Evolutionary conservation across 2,797 vertebrate species (phyloP), one percentile per base, ranked within the genome.

Genomic region (Sciurus vulgaris): DNA sequence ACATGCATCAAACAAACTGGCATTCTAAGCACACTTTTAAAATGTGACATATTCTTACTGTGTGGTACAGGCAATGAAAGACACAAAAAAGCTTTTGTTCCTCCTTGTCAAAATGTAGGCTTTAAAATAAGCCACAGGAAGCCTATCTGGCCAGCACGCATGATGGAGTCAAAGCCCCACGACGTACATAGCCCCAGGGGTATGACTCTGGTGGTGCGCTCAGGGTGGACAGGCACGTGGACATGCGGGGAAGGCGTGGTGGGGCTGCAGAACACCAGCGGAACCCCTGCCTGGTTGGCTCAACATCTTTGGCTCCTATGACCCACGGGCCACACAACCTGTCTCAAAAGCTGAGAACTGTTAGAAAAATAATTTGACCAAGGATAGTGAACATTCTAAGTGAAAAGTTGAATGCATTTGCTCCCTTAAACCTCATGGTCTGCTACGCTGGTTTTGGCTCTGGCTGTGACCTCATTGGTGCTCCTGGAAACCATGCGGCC

Each of bases 121-220:
- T 78, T 93, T 89, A 67, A 86, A 95, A 82, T 18, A 91, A 82
- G 41, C 54, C 77, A 44, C 65, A 87, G 38, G 51, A 83, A 86
- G 93, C 0, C 0, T 67, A 87, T 65, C 76, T 18, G 67, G 41
- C 77, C 90, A 26, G 97, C 97, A 24, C 95, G 30, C 13, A 61
- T 89, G 35, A 59, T 2, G 1, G 0, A 90, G 63, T 38, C 65
- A 56, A 56, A 56, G 54, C 6, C 22, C 2, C 54, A 56, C 2
- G 54, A 56, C 5, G 18, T 20, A 20, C 54, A 22, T 7, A 56
- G 54, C 18, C 20, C 54, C 54, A 20, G 18, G 20, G 54, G 20
- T 56, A 20, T 22, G 54, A 56, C 18, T 6, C 51, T 56, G 54
- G 54, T 17, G 17, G 20, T 22, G 20, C 5, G 6, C 54, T 54